Conservation (phyloP, 2,797 vertebrate species). For the Diglossa cyanea region DNA sequence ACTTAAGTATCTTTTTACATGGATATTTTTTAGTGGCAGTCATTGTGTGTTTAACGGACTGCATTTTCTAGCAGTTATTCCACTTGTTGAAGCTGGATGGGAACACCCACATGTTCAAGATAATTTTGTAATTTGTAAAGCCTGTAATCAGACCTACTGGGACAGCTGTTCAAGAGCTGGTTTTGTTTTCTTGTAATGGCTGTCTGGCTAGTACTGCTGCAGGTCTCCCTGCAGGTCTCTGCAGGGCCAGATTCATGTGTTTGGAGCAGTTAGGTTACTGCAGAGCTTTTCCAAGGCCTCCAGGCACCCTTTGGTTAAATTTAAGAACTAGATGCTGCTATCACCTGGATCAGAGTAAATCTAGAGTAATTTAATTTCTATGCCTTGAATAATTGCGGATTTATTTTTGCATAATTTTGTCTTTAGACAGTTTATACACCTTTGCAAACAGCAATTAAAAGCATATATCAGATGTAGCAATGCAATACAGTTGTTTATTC, state of each 20-base stretch:
- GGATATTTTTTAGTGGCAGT: not conserved
- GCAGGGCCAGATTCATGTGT: not conserved
- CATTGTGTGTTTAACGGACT: not conserved
- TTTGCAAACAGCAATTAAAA: not conserved
- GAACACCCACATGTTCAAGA: not conserved
- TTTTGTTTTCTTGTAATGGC: not conserved
- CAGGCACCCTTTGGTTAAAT: not conserved
- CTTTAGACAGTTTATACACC: not conserved
- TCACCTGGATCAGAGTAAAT: not conserved
- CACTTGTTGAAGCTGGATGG: not conserved
- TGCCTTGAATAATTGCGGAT: not conserved
- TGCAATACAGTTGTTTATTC: not conserved
- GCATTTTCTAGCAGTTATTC: not conserved
- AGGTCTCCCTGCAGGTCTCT: not conserved
- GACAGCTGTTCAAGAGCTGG: not conserved
- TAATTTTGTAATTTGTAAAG: conserved; percentile 5
- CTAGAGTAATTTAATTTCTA: not conserved
- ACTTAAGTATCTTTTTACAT: not conserved
- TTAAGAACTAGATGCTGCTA: not conserved
- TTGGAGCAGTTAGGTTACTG: not conserved
- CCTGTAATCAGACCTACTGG: not conserved
- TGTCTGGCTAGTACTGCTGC: not conserved
- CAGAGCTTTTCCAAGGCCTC: not conserved
- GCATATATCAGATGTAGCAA: not conserved
- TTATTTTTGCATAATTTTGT: not conserved